Evolutionary conservation across 1,140 invertebrate genomes (phyloP).

Genomic region (Stegodyphus dumicola): DNA sequence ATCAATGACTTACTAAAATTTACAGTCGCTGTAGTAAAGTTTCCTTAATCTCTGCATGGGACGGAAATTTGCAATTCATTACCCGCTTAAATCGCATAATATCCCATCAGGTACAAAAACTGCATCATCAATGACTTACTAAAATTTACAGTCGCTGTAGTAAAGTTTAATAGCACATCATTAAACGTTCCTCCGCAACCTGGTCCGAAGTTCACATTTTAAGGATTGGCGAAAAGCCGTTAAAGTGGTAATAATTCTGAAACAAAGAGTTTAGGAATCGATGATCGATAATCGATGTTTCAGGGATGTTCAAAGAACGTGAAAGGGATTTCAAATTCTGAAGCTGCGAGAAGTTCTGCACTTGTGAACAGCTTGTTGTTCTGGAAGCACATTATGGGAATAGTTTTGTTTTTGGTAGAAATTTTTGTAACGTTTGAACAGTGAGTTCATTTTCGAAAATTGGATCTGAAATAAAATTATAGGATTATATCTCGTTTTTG

Average conservation of each 20-base stretch:
- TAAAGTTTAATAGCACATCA: conserved; percentile 31
- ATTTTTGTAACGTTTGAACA: too few relatives aligned
- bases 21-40: conserved; percentile 2
- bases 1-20: conserved; percentile 38
- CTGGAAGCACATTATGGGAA: too few relatives aligned
- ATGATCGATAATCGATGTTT: conserved; percentile 49
- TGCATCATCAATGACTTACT: conserved; percentile 22
- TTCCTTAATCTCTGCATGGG: too few relatives aligned
- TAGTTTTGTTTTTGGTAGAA: too few relatives aligned
- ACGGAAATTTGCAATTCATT: too few relatives aligned
- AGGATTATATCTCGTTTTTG: too few relatives aligned
- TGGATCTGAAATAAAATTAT: too few relatives aligned
- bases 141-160: conserved; percentile 22
- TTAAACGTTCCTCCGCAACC: conserved; percentile 10
- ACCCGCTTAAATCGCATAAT: too few relatives aligned
- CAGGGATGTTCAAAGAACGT: background rate
- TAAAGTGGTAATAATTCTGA: conserved; percentile 56
- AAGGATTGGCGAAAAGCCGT: conserved; percentile 22
- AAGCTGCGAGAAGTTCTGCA: background rate
- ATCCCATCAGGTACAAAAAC: too few relatives aligned
- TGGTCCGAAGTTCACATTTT: conserved; percentile 45
- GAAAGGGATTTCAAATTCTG: background rate
- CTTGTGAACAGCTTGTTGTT: background rate
- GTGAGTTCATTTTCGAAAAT: too few relatives aligned
- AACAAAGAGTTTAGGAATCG: conserved; percentile 51